Base-by-base conservation (phyloP, 2,888 invertebrate species). In the Teleiodes luculella region DNA sequence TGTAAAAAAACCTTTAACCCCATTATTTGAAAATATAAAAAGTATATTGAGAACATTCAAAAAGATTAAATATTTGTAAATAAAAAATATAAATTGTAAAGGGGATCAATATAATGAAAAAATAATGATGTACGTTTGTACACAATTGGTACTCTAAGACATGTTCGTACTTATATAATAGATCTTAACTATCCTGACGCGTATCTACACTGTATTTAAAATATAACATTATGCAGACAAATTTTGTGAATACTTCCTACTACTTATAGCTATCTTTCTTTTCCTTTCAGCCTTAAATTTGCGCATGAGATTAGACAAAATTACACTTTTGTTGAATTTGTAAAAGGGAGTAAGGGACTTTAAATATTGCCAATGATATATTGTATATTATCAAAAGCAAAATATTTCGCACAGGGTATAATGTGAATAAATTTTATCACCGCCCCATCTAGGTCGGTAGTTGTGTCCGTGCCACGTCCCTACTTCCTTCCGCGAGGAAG, bases 31-130 rank as follows among this genome's bases (percentile, higher is more conserved):
- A n/a, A 43, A 28, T 20, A 6, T 48, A 14, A 43, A 30, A 16
- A 39, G 13, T 47, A 16, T 45, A 50, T 56, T 56, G 72, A 61
- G 58, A 66, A 74, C 70, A 66, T 75, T 77, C 69, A 70, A 74
- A 76, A 74, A 77, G 74, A 75, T 80, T 75, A 80, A 80, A 72
- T 86, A 87, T 80, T 82, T 88, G 87, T 89, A 89, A 80, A 89
- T 88, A 88, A 80, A 43, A 86, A 80, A 78, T 80, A 80, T 80
- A 83, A 83, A 84, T 77, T 80, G 84, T 83, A 88, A 87, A 78
- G 83, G 89, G 88, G 89, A 89, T 80, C 89, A 89, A 89, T 84
- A 86, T 86, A 82, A 83, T 81, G 83, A 85, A 76, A 86, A 85
- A 76, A 24, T 24, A 24, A 86, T 74, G 76, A 79, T 84, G 87